phyloP scores from a whole-genome alignment of 2,888 invertebrate genomes.

The Lissonota sp. region DNA sequence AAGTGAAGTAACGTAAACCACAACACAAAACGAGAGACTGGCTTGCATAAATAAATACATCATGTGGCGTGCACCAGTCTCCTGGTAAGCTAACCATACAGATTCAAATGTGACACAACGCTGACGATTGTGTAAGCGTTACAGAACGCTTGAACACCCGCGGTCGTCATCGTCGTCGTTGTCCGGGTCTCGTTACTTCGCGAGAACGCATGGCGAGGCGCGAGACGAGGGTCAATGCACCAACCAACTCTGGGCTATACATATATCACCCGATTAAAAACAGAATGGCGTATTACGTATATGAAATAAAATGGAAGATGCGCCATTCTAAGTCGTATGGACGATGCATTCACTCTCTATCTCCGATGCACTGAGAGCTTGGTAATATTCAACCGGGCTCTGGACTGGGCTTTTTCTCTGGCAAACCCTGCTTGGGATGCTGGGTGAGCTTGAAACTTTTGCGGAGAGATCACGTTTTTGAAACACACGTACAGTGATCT shows the following conservation, averaged over 20 bases:
- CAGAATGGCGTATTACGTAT: too few relatives aligned
- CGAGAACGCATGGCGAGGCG: conserved; percentile 40
- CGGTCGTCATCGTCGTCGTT: conserved; percentile 19
- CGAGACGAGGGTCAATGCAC: conserved; percentile 54
- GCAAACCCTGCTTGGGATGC: conserved; percentile 1
- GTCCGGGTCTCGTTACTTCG: neutral
- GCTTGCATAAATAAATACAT: conserved; percentile 42
- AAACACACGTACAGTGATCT: conserved; percentile 1
- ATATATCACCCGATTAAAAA: neutral
- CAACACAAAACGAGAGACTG: conserved; percentile 9
- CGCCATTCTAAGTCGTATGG: too few relatives aligned
- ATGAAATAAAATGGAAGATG: too few relatives aligned
- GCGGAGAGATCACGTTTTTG: conserved; percentile 15
- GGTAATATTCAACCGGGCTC: neutral
- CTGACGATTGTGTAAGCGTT: conserved; percentile 56
- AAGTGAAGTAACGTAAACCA: conserved; percentile 41
- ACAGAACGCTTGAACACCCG: conserved; percentile 24
- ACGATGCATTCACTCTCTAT: neutral
- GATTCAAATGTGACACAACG: conserved; percentile 43
- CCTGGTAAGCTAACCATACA: conserved; percentile 2
- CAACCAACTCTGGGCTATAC: conserved; percentile 28
- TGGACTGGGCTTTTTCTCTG: neutral
- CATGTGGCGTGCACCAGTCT: neutral
- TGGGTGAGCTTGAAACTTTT: neutral
- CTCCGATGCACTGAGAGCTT: neutral